Base-by-base conservation (phyloP, 2,888 invertebrate species). In the Mystacides longicornis region DNA sequence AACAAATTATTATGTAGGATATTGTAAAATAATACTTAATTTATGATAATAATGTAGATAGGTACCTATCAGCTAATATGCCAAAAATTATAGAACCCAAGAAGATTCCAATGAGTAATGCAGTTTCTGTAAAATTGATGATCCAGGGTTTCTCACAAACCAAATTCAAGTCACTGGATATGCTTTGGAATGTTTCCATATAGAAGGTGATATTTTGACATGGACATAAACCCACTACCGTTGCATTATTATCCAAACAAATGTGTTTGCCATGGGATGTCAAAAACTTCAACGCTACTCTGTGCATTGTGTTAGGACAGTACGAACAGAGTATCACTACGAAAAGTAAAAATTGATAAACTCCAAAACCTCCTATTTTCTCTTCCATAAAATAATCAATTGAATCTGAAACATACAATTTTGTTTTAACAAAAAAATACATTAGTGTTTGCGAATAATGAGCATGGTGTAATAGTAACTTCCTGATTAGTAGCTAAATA, bases 101-200 rank as follows among this genome's bases (percentile, higher is more conserved):
- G 64, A 89, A 72, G 49, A 87, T 82, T 21, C 89, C 89, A 55
- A 84, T 68, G 82, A 89, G 89, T 56, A 87, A 84, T 55, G 86
- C 68, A 4, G 85, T 85, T 69, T 89, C 89, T 1, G 85, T 83
- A 21, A 87, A 73, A 65, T 85, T 83, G 2, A 81, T 76, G 59
- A 87, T 69, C 71, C 83, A 82, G 49, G 75, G 74, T 45, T 72
- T 77, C 2, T 79, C 78, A 67, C 89, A 89, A 21, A 89, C 85
- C 59, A 91, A 74, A 67, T 85, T 75, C 86, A 87, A 91, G 78
- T 89, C 81, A 51, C 82, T 83, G 55, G 81, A 77, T 16, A 89
- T 86, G 0, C 87, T 87, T 62, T 81, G 80, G 2, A n/a, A n/a
- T n/a, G n/a, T n/a, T n/a, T n/a, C n/a, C n/a, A n/a, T n/a, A n/a